phyloP scores from a whole-genome alignment of 2,113 vertebrate genomes.

The Mobula hypostoma region DNA sequence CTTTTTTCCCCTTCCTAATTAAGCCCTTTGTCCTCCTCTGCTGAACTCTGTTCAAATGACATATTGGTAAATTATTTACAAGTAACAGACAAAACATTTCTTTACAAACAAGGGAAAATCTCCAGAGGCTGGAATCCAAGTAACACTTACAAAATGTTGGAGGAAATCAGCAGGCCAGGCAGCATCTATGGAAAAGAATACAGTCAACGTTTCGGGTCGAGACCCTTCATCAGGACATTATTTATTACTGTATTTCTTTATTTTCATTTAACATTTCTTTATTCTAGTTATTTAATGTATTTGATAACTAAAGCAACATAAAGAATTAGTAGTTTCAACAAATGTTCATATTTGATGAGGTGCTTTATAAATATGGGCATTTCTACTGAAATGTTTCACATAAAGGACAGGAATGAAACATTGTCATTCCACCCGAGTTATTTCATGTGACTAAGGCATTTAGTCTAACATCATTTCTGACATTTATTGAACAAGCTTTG shows the following conservation, averaged over 20 bases:
- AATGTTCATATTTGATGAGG: neutral
- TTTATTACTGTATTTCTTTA: no score
- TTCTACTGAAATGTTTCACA: slow-evolving; percentile 16
- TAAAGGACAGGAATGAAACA: slow-evolving; percentile 18
- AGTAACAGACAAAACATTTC: neutral
- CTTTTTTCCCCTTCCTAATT: no score
- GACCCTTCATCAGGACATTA: no score
- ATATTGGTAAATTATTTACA: neutral
- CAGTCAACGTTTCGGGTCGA: no score
- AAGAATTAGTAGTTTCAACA: neutral
- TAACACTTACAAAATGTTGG: no score
- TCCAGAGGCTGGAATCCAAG: no score
- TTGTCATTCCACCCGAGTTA: slow-evolving; percentile 10
- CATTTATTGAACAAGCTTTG: slow-evolving; percentile 45
- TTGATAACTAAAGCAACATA: neutral
- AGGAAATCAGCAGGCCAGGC: no score
- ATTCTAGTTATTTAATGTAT: neutral
- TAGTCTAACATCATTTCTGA: slow-evolving; percentile 47
- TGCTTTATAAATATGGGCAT: neutral
- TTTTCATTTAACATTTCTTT: neutral
- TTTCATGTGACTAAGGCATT: slow-evolving; percentile 43
- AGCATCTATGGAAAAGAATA: no score
- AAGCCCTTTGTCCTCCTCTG: no score
- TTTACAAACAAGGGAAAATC: neutral
- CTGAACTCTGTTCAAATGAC: no score